Percentiles rank a stretch among this genome's conserved stretches.
These are phyloP conservation scores for Alviniconcha marisindica DNA, from an alignment of 1,140 invertebrate species.

Conservation along the genomic window DNA sequence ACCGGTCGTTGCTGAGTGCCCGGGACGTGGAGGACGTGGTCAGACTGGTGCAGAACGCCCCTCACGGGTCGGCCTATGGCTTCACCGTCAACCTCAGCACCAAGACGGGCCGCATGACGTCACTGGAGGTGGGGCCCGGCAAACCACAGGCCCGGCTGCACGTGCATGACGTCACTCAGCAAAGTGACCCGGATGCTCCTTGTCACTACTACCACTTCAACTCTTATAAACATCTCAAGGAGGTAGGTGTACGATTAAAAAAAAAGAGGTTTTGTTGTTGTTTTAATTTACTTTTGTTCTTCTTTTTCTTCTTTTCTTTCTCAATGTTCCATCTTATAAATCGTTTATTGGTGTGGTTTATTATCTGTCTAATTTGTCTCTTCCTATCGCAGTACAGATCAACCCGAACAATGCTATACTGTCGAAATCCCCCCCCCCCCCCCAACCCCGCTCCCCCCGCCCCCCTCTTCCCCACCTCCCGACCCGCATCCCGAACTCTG, in stretches of 20 bases:
- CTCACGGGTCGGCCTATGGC: constrained; percentile 27
- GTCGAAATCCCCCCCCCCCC: no score
- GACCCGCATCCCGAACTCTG: no score
- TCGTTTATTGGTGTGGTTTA: no score
- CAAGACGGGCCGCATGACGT: background rate
- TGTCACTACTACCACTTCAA: constrained; percentile 35
- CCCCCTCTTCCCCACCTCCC: no score
- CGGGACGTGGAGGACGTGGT: constrained; percentile 20
- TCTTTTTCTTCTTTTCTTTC: no score
- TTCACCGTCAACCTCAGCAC: constrained; percentile 33
- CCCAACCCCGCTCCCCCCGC: no score
- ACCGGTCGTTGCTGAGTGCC: constrained; percentile 24
- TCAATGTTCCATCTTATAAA: no score
- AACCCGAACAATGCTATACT: no score
- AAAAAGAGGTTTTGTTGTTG: no score
- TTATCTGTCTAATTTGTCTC: no score
- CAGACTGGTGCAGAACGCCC: background rate
- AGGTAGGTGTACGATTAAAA: background rate
- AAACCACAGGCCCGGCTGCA: background rate
- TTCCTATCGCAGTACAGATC: no score
- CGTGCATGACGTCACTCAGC: constrained; percentile 2
- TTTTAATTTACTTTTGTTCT: no score
- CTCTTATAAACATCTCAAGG: constrained; percentile 22
- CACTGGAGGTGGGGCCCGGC: constrained; percentile 28
- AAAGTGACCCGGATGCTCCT: background rate